These are phyloP conservation scores for Caretta caretta DNA, from an alignment of 2,113 vertebrate genomes.

Conservation along the genomic window DNA sequence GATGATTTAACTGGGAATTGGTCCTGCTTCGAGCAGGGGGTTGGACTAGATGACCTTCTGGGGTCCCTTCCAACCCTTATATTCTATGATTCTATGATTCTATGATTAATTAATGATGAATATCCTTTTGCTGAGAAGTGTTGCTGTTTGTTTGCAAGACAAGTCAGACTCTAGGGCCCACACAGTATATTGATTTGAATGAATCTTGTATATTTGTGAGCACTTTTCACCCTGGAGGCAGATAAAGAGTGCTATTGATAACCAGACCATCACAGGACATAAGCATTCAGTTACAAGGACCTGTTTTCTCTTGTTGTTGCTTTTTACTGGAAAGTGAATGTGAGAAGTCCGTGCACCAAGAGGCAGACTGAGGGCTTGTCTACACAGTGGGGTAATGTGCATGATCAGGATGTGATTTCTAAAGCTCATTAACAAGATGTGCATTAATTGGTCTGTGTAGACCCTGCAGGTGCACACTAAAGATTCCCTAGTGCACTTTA, in stretches of 20 bases:
- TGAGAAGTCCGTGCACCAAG: not conserved
- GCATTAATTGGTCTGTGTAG: not conserved
- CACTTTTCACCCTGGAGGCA: accelerated
- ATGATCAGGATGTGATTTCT: not conserved
- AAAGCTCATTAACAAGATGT: not conserved
- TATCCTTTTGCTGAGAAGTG: not conserved
- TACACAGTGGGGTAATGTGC: not conserved
- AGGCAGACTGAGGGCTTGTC: accelerated
- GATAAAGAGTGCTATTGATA: accelerated
- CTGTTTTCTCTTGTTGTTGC: not conserved
- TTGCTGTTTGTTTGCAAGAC: conserved; percentile 1
- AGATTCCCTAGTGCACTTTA: not conserved
- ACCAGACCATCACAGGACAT: not conserved
- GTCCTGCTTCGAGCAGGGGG: no score
- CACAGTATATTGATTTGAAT: not conserved
- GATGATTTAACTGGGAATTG: no score
- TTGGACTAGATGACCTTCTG: no score
- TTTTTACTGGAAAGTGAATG: not conserved
- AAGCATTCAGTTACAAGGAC: not conserved
- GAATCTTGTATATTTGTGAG: not conserved
- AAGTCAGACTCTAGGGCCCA: not conserved
- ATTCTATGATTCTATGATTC: no score
- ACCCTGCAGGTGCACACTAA: not conserved
- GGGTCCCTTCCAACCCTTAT: no score
- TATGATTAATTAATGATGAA: not conserved